Conservation (phyloP, 2,888 invertebrate species). For the Venusia cambrica region DNA sequence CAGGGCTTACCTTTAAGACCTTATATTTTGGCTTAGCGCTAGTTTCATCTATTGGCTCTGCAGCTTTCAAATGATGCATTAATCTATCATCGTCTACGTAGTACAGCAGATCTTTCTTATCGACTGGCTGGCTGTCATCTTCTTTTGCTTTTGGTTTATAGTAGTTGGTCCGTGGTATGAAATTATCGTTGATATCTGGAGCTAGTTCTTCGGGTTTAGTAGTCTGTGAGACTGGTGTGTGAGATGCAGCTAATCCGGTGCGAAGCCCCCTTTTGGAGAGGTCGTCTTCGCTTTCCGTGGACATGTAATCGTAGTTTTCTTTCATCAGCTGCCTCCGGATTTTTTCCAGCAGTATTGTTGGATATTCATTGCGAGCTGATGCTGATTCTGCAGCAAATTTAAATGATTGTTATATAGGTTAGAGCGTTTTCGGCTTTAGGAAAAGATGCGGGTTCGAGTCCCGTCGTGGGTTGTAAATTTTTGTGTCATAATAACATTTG, state of each 20-base stretch:
- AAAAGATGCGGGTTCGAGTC: conserved; percentile 1
- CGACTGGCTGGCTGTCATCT: conserved; percentile 2
- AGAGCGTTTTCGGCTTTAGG: no score
- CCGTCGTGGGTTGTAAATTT: no score
- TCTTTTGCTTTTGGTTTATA: not conserved
- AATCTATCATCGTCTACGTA: conserved; percentile 28
- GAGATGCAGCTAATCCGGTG: no score
- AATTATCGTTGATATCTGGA: conserved; percentile 12
- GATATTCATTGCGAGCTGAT: conserved; percentile 7
- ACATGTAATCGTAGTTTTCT: conserved; percentile 52
- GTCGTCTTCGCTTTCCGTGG: conserved; percentile 21
- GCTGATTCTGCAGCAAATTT: conserved; percentile 5
- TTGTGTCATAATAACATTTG: no score
- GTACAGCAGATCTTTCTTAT: conserved; percentile 37
- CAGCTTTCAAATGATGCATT: conserved; percentile 5
- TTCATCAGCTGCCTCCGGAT: conserved; percentile 46
- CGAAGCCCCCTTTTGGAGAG: no score
- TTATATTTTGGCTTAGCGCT: conserved; percentile 38
- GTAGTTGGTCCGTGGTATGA: conserved; percentile 2
- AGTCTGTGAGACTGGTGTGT: no score
- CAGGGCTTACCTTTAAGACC: conserved; percentile 40
- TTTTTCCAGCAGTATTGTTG: conserved; percentile 21
- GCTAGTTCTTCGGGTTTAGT: not conserved
- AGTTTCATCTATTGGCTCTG: conserved; percentile 1
- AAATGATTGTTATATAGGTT: no score